These are phyloP conservation scores for Halesus radiatus DNA, from an alignment of 1,140 invertebrate genomes.

Conservation along the genomic window DNA sequence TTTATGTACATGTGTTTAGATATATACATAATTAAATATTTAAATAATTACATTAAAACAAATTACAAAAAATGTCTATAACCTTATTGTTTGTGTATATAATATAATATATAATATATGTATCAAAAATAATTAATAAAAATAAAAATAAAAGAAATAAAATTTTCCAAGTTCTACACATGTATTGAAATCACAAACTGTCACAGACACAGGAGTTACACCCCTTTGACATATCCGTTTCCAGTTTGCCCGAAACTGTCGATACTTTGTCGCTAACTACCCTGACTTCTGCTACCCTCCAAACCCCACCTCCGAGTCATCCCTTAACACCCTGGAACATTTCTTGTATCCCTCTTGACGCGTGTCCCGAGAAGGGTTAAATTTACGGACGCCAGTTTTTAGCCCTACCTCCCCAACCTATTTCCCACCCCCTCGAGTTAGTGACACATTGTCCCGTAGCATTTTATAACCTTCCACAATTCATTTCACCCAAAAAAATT, in stretches of 20 bases:
- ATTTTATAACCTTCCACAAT: background rate
- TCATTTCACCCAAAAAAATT: background rate
- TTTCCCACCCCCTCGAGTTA: background rate
- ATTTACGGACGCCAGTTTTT: slow-evolving; percentile 12
- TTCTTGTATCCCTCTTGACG: background rate
- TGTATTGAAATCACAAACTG: background rate
- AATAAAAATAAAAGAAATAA: no score
- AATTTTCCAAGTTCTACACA: no score
- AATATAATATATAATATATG: no score
- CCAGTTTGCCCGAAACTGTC: background rate
- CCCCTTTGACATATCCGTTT: background rate
- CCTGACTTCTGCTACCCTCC: background rate
- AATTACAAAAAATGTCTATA: no score
- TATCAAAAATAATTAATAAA: no score
- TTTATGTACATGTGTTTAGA: no score
- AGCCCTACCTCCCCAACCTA: background rate
- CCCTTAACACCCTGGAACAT: background rate
- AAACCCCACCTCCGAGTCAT: background rate
- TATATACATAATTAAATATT: no score
- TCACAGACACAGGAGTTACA: background rate
- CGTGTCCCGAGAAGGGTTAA: slow-evolving; percentile 9
- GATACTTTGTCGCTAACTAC: slow-evolving; percentile 14
- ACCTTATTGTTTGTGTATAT: no score
- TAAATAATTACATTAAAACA: no score
- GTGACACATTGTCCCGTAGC: slow-evolving; percentile 13